phyloP scores from a whole-genome alignment of 2,888 invertebrate genomes.

The Conus canariensis region DNA sequence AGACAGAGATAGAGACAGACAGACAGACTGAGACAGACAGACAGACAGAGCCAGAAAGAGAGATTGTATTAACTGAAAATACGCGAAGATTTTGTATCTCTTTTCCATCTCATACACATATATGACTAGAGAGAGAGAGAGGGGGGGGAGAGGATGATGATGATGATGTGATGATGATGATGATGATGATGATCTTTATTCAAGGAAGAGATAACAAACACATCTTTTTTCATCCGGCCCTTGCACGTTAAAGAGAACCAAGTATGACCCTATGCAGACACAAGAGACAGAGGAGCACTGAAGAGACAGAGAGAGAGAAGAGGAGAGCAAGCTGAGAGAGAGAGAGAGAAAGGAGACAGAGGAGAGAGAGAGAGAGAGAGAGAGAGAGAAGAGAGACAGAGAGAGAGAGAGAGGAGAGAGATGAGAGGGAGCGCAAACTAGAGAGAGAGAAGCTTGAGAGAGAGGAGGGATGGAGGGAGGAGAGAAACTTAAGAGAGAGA shows the following conservation, averaged over 20 bases:
- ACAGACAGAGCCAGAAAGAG: not conserved
- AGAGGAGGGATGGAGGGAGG: not conserved
- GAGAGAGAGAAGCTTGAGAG: not conserved
- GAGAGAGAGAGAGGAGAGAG: not conserved
- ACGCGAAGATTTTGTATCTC: no score
- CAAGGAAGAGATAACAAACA: no score
- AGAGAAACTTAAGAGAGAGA: not conserved
- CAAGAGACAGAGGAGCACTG: not conserved
- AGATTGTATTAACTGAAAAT: not conserved
- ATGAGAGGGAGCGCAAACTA: not conserved
- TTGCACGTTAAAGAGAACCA: not conserved
- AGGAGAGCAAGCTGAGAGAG: not conserved
- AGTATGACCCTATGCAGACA: not conserved
- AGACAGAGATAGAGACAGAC: not conserved
- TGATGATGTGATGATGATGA: no score
- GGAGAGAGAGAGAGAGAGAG: not conserved
- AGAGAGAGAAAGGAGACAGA: not conserved
- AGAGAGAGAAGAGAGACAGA: constrained; percentile 21
- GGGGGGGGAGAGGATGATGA: not conserved
- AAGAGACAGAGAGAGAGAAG: not conserved
- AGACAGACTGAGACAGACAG: not conserved
- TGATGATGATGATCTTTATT: no score
- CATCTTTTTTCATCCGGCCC: no score
- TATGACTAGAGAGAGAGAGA: not conserved
- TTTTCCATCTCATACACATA: no score